These are phyloP conservation scores for Diorhabda sublineata DNA, from an alignment of 1,140 invertebrate species.

Conservation along the genomic window DNA sequence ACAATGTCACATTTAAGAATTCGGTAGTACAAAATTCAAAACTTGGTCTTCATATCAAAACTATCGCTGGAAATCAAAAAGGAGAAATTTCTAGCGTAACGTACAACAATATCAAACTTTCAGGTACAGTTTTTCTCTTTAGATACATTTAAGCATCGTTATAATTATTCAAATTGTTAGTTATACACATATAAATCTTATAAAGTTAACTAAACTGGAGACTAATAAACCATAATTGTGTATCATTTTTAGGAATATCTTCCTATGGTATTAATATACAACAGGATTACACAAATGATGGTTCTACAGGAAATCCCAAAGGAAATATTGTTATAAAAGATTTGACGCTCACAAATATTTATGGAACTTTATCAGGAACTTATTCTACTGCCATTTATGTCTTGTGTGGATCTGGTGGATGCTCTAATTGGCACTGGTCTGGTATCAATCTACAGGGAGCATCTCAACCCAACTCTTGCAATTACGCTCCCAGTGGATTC, in stretches of 20 bases:
- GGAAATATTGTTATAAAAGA: conserved; percentile 24
- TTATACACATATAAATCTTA: too few species aligned
- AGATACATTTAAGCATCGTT: too few species aligned
- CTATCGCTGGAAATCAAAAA: conserved; percentile 19
- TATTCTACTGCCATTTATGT: conserved; percentile 16
- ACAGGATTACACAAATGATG: conserved; percentile 1
- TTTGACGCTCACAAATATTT: conserved; percentile 17
- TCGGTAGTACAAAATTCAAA: conserved; percentile 19
- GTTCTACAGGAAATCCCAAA: conserved; percentile 8
- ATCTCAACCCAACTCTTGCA: too few species aligned
- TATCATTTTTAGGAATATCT: background rate
- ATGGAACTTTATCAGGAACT: conserved; percentile 18
- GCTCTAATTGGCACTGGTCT: conserved; percentile 20
- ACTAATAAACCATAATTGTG: too few species aligned
- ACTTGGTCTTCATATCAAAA: conserved; percentile 28
- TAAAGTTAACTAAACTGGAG: too few species aligned
- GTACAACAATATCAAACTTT: conserved; percentile 24
- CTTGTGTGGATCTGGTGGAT: conserved; percentile 19
- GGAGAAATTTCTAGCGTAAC: conserved; percentile 21
- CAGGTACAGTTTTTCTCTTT: conserved; percentile 8
- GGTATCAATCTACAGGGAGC: conserved; percentile 14
- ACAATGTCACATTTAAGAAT: conserved; percentile 18
- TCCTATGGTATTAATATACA: background rate
- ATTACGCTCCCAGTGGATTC: too few species aligned
- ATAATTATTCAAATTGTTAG: too few species aligned